phyloP scores from a whole-genome alignment of 2,113 vertebrate species.

The Aythya baeri region DNA sequence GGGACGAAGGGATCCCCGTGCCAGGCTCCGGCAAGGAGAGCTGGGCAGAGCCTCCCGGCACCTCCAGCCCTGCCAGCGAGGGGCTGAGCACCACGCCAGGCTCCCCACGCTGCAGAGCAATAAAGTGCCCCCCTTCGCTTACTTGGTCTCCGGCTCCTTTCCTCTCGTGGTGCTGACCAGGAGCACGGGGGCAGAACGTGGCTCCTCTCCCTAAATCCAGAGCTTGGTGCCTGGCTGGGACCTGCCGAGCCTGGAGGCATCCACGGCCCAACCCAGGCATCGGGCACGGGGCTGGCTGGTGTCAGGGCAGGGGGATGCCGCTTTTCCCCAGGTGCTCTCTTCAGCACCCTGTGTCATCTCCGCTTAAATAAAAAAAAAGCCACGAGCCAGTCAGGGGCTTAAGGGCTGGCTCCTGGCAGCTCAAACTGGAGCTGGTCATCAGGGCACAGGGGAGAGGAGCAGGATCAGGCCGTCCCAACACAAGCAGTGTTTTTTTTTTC shows the following conservation, averaged over 20 bases:
- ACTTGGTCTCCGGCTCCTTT: background rate
- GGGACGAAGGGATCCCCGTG: fast-evolving
- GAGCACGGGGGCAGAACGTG: fast-evolving
- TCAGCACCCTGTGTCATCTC: background rate
- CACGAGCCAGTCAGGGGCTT: no score
- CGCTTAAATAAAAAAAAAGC: background rate
- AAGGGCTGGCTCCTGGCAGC: background rate
- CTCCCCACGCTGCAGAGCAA: background rate
- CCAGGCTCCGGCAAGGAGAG: fast-evolving
- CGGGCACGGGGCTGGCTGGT: background rate
- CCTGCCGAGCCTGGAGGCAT: background rate
- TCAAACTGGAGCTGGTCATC: background rate
- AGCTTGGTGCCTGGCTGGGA: background rate
- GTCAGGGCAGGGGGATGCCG: background rate
- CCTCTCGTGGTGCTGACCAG: fast-evolving
- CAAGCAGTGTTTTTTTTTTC: fast-evolving
- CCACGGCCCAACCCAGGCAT: no score
- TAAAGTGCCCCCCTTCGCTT: background rate
- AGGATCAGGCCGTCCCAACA: background rate
- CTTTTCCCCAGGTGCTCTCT: background rate
- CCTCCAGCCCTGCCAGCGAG: background rate
- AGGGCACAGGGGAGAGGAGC: fast-evolving
- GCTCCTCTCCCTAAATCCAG: background rate
- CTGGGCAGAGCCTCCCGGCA: background rate
- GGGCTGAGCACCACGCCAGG: background rate